Evolutionary conservation across 1,140 invertebrate genomes (phyloP), one percentile per base, ranked within the genome.

Genomic region (Aethina tumida): DNA sequence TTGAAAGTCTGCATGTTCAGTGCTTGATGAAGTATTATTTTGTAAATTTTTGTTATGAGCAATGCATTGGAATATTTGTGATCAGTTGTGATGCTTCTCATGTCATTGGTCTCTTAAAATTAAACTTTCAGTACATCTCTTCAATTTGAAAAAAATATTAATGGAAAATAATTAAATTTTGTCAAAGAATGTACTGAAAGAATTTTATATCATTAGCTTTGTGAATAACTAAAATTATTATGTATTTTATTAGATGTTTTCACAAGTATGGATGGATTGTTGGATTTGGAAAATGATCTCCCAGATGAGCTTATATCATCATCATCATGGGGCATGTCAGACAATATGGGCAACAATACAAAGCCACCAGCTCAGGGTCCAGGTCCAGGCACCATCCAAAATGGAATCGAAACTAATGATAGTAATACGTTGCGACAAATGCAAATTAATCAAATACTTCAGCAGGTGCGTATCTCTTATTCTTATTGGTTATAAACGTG

Each of bases 271-370:
- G 81, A 84, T 59, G 51, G n/a, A n/a, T 81, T 84, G 75, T 84
- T 84, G 61, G 81, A 85, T 67, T 70, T 91, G 62, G 87, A 91
- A 68, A 88, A 90, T 68, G 84, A 91, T 65, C 74, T 95, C 41
- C 90, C 90, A 20, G 89, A 94, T 70, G 91, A 94, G 65, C 67
- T 95, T 33, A 82, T 91, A 55, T 71, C 73, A 9, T 71, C 75
- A 17, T 59, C 62, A 27, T 74, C 75, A 45, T 86, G 83, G 82
- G 74, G 74, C 40, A 62, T 69, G 20, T 41, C 48, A 6, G 73
- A 78, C 53, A 71, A 74, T 49, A 63, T 73, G 17, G 69, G 69
- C 52, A 63, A 75, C 51, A 57, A 19, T 3, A 63, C 54, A 25
- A 85, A 84, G 57, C 81, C 81, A 34, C 79, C 75, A 2, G 81